These are phyloP conservation scores for Sphaerophoria rueppellii DNA, from an alignment of 2,888 invertebrate species.

Conservation along the genomic window DNA sequence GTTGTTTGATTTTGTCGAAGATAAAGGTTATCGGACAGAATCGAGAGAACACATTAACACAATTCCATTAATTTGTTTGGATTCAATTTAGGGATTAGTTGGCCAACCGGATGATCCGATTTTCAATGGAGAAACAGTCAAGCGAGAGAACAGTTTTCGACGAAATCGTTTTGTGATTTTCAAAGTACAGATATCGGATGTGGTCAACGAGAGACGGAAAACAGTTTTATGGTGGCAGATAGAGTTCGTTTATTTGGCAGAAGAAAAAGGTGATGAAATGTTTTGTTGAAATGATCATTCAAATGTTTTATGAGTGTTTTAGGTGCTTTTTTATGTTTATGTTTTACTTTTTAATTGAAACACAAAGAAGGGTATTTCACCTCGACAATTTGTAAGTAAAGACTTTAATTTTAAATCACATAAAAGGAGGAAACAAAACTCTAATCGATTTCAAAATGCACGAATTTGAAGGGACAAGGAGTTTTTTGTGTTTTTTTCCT, in stretches of 20 bases:
- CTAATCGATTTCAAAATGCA: not conserved
- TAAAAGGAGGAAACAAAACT: not conserved
- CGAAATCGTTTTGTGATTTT: constrained; percentile 21
- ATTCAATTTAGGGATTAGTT: constrained; percentile 59
- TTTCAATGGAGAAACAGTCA: constrained; percentile 22
- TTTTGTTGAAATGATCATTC: constrained; percentile 33
- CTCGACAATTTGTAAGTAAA: too few species aligned
- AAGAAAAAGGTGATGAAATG: constrained; percentile 52
- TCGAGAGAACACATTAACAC: constrained; percentile 17
- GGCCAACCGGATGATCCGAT: constrained; percentile 52
- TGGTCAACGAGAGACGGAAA: not conserved
- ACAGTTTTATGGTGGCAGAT: not conserved
- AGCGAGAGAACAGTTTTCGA: constrained; percentile 14
- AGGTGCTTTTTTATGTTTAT: constrained; percentile 3
- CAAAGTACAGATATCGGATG: not conserved
- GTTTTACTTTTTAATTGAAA: not conserved
- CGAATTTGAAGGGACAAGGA: not conserved
- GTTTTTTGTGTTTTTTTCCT: not conserved
- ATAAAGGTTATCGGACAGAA: constrained; percentile 10
- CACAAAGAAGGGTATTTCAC: too few species aligned
- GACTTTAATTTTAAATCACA: not conserved
- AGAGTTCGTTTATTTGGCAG: constrained; percentile 25
- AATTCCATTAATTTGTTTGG: constrained; percentile 39
- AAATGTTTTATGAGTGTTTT: constrained; percentile 29
- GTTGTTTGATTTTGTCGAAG: constrained; percentile 10